A percentile compares a stretch with the other conserved stretches of the same genome.
Conservation (phyloP, 2,888 invertebrate genomes). For the Philonicus albiceps region DNA sequence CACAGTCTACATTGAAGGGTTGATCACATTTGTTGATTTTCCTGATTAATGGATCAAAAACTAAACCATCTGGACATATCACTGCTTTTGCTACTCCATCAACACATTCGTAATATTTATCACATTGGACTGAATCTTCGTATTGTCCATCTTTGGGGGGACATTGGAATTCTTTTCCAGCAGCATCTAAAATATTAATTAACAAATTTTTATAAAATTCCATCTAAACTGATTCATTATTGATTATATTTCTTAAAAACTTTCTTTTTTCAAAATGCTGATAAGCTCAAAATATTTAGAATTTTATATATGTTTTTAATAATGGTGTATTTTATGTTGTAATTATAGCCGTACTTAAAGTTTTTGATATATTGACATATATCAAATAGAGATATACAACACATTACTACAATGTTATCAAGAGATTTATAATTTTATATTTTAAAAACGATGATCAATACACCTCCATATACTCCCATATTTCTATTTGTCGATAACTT, state of each 20-base stretch:
- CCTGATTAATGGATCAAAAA: conserved; percentile 84
- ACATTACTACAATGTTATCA: too few relatives aligned
- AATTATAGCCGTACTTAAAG: too few relatives aligned
- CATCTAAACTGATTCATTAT: neutral
- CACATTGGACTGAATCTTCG: conserved; percentile 82
- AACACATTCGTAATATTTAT: conserved; percentile 82
- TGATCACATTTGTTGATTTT: conserved; percentile 92
- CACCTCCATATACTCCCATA: too few relatives aligned
- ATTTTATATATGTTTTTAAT: too few relatives aligned
- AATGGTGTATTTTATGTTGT: too few relatives aligned
- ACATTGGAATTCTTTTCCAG: conserved; percentile 71
- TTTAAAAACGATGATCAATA: too few relatives aligned
- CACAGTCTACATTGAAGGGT: conserved; percentile 91
- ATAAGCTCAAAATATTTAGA: too few relatives aligned
- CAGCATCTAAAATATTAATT: conserved; percentile 53
- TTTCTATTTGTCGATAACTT: too few relatives aligned
- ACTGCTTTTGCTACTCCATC: conserved; percentile 78
- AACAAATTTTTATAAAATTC: neutral
- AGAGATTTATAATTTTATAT: too few relatives aligned
- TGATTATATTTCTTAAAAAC: neutral
- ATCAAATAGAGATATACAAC: too few relatives aligned
- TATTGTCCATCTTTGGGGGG: conserved; percentile 84
- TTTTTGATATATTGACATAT: too few relatives aligned
- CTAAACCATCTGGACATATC: conserved; percentile 86
- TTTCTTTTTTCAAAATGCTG: too few relatives aligned